phyloP scores from a whole-genome alignment of 2,888 invertebrate genomes.

The Drosophila prostipennis region DNA sequence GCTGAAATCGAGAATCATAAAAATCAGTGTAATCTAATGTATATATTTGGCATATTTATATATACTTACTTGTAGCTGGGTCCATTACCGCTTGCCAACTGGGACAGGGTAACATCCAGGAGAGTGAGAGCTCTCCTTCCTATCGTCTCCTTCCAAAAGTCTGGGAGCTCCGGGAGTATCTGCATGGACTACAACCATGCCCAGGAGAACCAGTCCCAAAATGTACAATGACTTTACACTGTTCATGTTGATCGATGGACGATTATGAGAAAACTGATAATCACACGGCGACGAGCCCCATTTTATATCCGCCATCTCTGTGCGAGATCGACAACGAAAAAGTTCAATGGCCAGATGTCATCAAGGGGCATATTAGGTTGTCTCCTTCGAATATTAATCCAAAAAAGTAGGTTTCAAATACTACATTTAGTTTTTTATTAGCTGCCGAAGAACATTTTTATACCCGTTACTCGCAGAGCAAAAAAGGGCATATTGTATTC shows the following conservation, averaged over 20 bases:
- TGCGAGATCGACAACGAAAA: no score
- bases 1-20: constrained; percentile 26
- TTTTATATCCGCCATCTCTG: no score
- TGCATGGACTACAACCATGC: neutral
- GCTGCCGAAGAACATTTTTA: no score
- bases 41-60: no score
- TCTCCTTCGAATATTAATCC: no score
- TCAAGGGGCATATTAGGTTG: no score
- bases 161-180: neutral
- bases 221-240: constrained; percentile 12
- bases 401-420: no score
- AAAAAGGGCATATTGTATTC: no score
- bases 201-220: constrained; percentile 23
- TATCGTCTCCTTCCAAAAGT: constrained; percentile 27
- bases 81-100: constrained; percentile 51
- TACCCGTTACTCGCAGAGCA: no score
- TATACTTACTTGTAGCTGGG: constrained; percentile 53
- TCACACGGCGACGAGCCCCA: no score
- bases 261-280: constrained; percentile 7
- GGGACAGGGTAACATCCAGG: constrained; percentile 34
- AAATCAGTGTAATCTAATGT: neutral
- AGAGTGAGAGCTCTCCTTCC: constrained; percentile 31
- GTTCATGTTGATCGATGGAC: constrained; percentile 24
- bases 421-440: no score
- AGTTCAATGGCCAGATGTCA: no score